Base-by-base conservation (phyloP, 2,113 vertebrate genomes). In the Pongo pygmaeus region DNA sequence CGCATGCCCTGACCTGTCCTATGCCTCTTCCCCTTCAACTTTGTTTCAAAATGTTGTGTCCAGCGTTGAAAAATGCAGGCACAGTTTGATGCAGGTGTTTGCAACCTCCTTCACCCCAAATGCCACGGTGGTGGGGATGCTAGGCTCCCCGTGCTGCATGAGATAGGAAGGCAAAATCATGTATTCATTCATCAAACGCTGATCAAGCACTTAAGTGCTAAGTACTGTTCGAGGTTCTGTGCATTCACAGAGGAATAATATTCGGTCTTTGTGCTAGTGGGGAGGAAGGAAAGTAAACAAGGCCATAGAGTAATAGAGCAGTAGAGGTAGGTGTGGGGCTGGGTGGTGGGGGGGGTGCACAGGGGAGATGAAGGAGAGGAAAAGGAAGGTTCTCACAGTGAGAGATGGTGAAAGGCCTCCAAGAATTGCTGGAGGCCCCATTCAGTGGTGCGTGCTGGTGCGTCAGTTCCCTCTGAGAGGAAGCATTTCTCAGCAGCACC, bases 261-360 rank as follows among this genome's bases (percentile, higher is more conserved):
- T 3, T 0, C 3, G 4, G 64, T 22, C 93, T 94, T 69, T 61
- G 78, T 64, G 92, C 85, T 79, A 80, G 77, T 35, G 27, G 52
- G 88, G 77, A 96, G 94, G 95, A 89, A 92, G 84, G 70, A 86
- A 89, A 72, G 77, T 67, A 97, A 97, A 89, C 77, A 40, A 64
- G 89, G 25, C 9, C 20, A 1, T 5, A 27, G 78, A 75, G 38
- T 80, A 48, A 84, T 38, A 38, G 38, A 38, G 38, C 23, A 17
- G 10, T 0, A 57, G 86, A 87, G 77, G 96, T 18, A 64, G 85
- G 83, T 72, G 95, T 79, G 84, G 78, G 93, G 78, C 72, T 75
- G 46, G 46, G 38, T 9, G 87, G 72, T 35, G 7, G 16, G 16
- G 61, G 17, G 52, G 46, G 25, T 38, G 38, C 5, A 8, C 38